These are phyloP conservation scores for Nymphalis polychloros DNA, from an alignment of 2,888 invertebrate genomes.

Conservation along the genomic window DNA sequence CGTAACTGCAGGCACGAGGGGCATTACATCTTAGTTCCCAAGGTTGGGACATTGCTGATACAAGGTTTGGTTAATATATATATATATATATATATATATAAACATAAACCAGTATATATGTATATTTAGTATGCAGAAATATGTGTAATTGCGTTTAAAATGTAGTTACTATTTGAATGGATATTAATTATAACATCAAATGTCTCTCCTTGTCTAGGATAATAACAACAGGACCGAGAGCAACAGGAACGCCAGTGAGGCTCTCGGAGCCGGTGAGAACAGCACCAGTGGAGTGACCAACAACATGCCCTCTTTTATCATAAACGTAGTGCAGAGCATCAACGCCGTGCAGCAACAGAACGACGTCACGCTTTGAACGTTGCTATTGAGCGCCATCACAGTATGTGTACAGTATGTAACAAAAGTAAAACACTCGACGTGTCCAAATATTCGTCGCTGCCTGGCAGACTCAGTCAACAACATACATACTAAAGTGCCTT, in stretches of 20 bases:
- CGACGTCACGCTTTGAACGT: constrained; percentile 38
- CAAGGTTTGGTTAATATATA: too few species aligned
- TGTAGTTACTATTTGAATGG: too few species aligned
- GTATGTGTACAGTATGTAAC: too few species aligned
- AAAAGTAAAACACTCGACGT: too few species aligned
- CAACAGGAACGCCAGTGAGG: constrained; percentile 42
- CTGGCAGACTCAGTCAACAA: background rate
- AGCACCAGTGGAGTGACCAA: constrained; percentile 24
- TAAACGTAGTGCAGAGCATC: constrained; percentile 48
- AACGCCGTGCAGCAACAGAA: constrained; percentile 46
- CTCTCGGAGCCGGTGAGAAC: constrained; percentile 15
- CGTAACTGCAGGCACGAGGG: too few species aligned
- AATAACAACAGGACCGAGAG: constrained; percentile 40
- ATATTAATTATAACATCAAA: background rate
- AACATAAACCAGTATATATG: too few species aligned
- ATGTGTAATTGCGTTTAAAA: too few species aligned
- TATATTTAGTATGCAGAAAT: too few species aligned
- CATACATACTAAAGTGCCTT: background rate
- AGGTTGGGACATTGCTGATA: too few species aligned
- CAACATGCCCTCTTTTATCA: constrained; percentile 43
- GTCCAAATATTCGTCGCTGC: background rate
- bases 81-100: too few species aligned
- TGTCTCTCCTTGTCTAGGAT: constrained; percentile 44
- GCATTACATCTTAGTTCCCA: too few species aligned
- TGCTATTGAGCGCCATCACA: constrained; percentile 5